These are phyloP conservation scores for Halocaridina rubra DNA, from an alignment of 2,888 invertebrate genomes.

Conservation along the genomic window DNA sequence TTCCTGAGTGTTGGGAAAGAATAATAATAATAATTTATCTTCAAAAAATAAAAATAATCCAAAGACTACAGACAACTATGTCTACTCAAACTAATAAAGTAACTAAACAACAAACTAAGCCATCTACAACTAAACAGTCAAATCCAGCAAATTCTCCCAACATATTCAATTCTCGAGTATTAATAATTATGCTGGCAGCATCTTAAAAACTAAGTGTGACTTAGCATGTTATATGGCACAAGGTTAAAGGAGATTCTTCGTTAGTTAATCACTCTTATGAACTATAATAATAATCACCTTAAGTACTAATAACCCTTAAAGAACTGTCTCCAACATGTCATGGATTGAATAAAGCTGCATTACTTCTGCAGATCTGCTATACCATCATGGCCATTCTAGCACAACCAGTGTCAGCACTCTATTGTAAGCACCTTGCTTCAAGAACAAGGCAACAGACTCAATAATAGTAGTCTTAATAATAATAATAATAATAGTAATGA, in stretches of 20 bases:
- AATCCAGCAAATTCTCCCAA: constrained; percentile 60
- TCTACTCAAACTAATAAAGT: constrained; percentile 47
- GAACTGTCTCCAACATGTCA: constrained; percentile 58
- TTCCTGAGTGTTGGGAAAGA: constrained; percentile 57
- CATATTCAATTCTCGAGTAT: constrained; percentile 57
- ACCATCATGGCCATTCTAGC: constrained; percentile 17
- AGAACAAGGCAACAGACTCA: neutral
- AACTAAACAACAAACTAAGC: constrained; percentile 56
- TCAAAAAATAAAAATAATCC: constrained; percentile 37
- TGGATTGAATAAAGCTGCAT: constrained; percentile 55
- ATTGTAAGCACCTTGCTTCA: neutral
- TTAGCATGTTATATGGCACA: constrained; percentile 62
- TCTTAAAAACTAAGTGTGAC: constrained; percentile 59
- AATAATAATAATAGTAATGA: too few relatives aligned
- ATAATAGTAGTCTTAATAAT: too few relatives aligned
- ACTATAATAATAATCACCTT: constrained; percentile 53
- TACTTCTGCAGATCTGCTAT: constrained; percentile 40
- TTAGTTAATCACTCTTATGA: constrained; percentile 57
- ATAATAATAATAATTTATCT: constrained; percentile 36
- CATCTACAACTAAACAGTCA: constrained; percentile 50
- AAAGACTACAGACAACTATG: constrained; percentile 44
- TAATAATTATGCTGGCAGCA: constrained; percentile 59
- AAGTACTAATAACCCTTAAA: constrained; percentile 59
- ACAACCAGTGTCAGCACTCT: neutral
- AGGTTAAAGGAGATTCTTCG: constrained; percentile 60